Conservation (phyloP, 2,888 invertebrate genomes). For the Lacanobia wlatinum region DNA sequence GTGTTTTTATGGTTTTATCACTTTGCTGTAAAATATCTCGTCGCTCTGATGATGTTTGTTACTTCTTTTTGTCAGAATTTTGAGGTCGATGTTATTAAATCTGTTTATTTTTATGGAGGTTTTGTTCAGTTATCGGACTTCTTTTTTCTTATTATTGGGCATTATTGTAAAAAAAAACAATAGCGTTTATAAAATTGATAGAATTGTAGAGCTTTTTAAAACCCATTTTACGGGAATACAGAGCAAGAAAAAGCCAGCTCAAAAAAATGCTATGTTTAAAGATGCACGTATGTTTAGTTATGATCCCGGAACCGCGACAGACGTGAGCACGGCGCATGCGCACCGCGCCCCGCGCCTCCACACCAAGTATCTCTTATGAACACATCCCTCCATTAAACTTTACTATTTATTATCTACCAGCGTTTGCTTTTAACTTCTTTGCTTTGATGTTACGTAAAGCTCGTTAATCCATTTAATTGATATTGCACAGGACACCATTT, state of each 20-base stretch:
- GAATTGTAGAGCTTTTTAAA: not conserved
- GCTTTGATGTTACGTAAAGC: slow-evolving; percentile 60
- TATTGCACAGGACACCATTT: slow-evolving; percentile 48
- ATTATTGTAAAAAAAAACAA: not conserved
- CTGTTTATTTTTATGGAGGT: slow-evolving; percentile 17
- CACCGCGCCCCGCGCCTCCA: slow-evolving; percentile 33
- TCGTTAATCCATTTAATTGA: slow-evolving; percentile 56
- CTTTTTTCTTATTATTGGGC: not conserved
- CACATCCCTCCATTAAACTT: slow-evolving; percentile 64
- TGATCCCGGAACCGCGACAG: slow-evolving; percentile 63
- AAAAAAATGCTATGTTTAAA: slow-evolving; percentile 59
- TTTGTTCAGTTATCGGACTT: not conserved
- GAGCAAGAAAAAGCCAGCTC: slow-evolving; percentile 1
- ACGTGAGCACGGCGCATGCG: slow-evolving; percentile 64
- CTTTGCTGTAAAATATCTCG: slow-evolving; percentile 56
- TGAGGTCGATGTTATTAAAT: slow-evolving; percentile 18
- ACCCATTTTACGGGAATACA: slow-evolving; percentile 15
- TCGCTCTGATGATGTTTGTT: slow-evolving; percentile 23
- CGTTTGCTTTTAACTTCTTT: slow-evolving; percentile 63
- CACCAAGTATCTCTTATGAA: slow-evolving; percentile 60
- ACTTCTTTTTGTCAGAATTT: slow-evolving; percentile 22
- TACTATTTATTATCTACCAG: slow-evolving; percentile 62
- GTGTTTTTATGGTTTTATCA: slow-evolving; percentile 52
- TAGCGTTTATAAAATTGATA: not conserved
- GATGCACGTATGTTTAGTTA: slow-evolving; percentile 52